Conservation (phyloP, 2,797 vertebrate genomes). For the Botia kubotai region DNA sequence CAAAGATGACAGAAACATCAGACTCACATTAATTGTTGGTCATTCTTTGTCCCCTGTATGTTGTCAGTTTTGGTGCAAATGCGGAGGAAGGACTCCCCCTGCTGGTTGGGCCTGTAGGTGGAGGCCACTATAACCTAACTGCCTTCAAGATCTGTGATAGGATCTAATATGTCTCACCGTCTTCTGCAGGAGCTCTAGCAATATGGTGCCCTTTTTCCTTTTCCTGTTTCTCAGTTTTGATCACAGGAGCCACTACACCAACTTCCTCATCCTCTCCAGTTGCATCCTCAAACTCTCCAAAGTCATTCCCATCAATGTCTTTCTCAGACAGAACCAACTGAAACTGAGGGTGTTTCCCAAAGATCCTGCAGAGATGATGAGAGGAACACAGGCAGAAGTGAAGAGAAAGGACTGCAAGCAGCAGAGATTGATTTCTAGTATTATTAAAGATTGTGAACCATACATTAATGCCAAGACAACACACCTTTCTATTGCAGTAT, state of each 20-base stretch:
- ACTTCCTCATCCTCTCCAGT: constrained; percentile 45
- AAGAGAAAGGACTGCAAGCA: background rate
- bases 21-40: background rate
- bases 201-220: constrained; percentile 67
- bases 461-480: background rate
- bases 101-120: constrained; percentile 74
- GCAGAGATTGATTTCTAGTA: background rate
- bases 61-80: constrained; percentile 79
- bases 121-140: constrained; percentile 79
- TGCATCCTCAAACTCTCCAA: constrained; percentile 61
- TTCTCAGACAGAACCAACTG: constrained; percentile 73
- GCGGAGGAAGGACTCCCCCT: constrained; percentile 79
- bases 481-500: background rate
- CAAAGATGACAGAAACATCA: background rate
- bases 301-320: constrained; percentile 64
- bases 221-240: constrained; percentile 64
- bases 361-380: constrained; percentile 64
- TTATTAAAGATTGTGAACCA: background rate
- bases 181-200: too few species aligned
- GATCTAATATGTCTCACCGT: constrained; percentile 58
- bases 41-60: constrained; percentile 70
- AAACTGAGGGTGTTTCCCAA: constrained; percentile 84
- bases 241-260: constrained; percentile 1
- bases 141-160: background rate
- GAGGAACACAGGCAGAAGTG: background rate